phyloP scores from a whole-genome alignment of 2,888 invertebrate species.

The Pelosia muscerda region DNA sequence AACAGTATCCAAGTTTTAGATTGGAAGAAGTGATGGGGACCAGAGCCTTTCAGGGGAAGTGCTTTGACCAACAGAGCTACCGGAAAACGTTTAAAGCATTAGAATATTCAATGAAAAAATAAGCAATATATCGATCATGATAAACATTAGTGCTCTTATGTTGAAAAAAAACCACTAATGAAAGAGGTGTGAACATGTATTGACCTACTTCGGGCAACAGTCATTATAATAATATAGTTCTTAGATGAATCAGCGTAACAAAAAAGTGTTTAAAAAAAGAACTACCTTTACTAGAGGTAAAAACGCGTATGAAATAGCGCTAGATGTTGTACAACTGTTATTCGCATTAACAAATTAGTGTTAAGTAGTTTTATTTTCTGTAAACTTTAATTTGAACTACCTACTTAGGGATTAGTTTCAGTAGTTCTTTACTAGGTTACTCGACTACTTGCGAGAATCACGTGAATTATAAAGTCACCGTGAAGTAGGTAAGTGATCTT shows the following conservation, averaged over 20 bases:
- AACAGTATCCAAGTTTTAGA: too few species aligned
- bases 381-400: background rate
- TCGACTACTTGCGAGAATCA: background rate
- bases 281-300: slow-evolving; percentile 55
- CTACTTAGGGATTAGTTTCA: background rate
- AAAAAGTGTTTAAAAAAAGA: too few species aligned
- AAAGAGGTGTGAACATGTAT: slow-evolving; percentile 63
- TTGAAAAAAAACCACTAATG: slow-evolving; percentile 42
- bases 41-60: too few species aligned
- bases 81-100: too few species aligned
- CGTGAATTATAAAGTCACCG: background rate
- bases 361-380: background rate
- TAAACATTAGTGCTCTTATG: slow-evolving; percentile 14
- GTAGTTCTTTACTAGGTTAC: background rate
- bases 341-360: background rate
- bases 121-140: background rate
- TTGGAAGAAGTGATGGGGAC: too few species aligned
- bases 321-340: slow-evolving; percentile 21
- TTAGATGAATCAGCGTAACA: slow-evolving; percentile 64
- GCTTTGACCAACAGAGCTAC: too few species aligned
- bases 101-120: too few species aligned
- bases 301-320: slow-evolving; percentile 28
- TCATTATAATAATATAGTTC: slow-evolving; percentile 52
- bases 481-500: background rate
- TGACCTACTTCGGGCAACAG: slow-evolving; percentile 69